These are phyloP conservation scores for Peromyscus maniculatus DNA, from an alignment of 2,113 vertebrate genomes.

Conservation along the genomic window DNA sequence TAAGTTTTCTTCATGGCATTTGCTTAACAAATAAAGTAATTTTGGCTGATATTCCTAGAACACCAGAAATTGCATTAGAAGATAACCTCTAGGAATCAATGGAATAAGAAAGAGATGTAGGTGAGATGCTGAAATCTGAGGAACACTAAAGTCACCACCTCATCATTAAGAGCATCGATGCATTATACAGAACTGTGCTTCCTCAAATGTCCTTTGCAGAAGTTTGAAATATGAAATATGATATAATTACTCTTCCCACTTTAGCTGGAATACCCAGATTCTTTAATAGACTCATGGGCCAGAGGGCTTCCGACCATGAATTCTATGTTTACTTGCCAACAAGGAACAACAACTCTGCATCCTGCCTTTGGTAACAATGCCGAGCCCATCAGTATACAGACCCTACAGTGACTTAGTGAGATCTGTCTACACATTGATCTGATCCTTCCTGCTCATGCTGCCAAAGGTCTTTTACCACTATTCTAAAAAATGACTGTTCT, in stretches of 20 bases:
- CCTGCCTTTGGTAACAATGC: not conserved
- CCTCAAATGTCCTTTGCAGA: not conserved
- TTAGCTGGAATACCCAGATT: not conserved
- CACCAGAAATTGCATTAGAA: conserved; percentile 7
- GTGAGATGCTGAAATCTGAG: not conserved
- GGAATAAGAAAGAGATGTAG: not conserved
- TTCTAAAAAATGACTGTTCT: conserved; percentile 54
- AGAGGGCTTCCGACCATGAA: not conserved
- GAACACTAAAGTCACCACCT: not conserved
- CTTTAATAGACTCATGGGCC: not conserved
- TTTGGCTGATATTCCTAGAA: conserved; percentile 21
- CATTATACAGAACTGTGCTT: not conserved
- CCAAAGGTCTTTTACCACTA: not conserved
- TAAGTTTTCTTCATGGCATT: conserved; percentile 27
- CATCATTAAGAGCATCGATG: not conserved
- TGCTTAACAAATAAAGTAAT: conserved; percentile 31
- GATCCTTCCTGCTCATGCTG: not conserved
- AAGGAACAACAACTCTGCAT: not conserved
- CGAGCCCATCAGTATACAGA: not conserved
- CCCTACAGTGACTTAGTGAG: not conserved
- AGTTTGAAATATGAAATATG: conserved; percentile 33
- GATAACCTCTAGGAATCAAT: not conserved
- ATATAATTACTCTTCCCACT: not conserved
- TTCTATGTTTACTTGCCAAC: not conserved
- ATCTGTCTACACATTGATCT: not conserved